phyloP scores from a whole-genome alignment of 2,797 vertebrate genomes.

The Hydrophis major region DNA sequence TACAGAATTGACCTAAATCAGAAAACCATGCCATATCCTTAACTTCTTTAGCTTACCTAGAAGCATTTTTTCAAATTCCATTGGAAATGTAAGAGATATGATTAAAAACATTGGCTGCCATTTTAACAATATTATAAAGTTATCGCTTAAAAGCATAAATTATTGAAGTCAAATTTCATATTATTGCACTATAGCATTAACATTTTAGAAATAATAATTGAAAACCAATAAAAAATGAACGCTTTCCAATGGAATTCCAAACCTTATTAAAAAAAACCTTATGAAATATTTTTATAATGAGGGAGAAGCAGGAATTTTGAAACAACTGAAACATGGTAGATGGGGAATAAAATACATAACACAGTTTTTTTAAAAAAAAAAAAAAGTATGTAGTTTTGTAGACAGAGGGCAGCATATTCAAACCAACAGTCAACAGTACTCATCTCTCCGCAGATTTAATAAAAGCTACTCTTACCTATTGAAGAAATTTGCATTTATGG shows the following conservation, averaged over 20 bases:
- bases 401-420: conserved; percentile 75
- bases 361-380: conserved; percentile 7
- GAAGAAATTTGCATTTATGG: not conserved
- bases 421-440: conserved; percentile 40
- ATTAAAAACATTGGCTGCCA: not conserved
- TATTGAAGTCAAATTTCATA: not conserved
- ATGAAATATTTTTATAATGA: not conserved
- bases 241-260: not conserved
- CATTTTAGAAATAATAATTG: not conserved
- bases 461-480: conserved; percentile 26
- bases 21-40: not conserved
- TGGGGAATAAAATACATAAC: conserved; percentile 8
- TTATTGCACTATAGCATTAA: not conserved
- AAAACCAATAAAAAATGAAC: not conserved
- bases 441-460: conserved; percentile 17
- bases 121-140: not conserved
- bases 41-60: not conserved
- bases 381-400: conserved; percentile 39
- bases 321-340: not conserved
- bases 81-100: not conserved
- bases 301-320: not conserved
- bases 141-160: not conserved
- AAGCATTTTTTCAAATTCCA: not conserved
- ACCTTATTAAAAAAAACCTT: not conserved
- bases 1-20: not conserved